Conservation (phyloP, 2,113 vertebrate species). For the Cyphomyrus discorhynchus region DNA sequence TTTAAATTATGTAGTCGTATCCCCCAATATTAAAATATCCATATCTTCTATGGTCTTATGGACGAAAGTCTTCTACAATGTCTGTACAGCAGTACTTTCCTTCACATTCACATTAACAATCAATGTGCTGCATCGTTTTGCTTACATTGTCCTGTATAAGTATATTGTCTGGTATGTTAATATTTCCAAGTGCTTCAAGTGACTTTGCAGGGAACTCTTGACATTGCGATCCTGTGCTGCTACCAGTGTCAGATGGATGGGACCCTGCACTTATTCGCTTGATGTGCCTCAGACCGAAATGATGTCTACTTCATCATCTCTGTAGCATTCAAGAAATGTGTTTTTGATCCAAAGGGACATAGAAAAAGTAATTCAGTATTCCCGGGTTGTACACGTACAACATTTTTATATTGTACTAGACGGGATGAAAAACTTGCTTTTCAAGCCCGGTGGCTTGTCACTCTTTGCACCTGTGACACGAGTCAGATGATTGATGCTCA, state of each 20-base stretch:
- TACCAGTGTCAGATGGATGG: conserved; percentile 40
- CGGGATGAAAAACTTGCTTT: not conserved
- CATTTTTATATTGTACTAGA: not conserved
- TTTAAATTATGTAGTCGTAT: not conserved
- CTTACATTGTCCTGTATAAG: not conserved
- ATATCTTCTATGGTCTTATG: not conserved
- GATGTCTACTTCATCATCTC: conserved; percentile 43
- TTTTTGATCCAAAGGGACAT: conserved; percentile 2
- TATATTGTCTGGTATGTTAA: not conserved
- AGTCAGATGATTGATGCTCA: not conserved
- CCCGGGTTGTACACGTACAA: not conserved
- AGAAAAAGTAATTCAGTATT: not conserved
- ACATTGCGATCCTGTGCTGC: conserved; percentile 8
- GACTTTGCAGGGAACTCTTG: conserved; percentile 15
- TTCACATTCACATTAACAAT: not conserved
- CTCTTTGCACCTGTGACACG: not conserved
- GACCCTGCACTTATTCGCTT: conserved; percentile 51
- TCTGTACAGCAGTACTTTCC: not conserved
- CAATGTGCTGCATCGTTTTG: not conserved
- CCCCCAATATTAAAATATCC: not conserved
- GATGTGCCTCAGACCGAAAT: conserved; percentile 48
- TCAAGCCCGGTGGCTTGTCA: not conserved
- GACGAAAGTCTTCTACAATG: not conserved
- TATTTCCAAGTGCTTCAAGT: not conserved
- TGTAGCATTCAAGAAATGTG: not conserved